Conservation (phyloP, 2,797 vertebrate species). For the Gymnothorax javanicus region DNA sequence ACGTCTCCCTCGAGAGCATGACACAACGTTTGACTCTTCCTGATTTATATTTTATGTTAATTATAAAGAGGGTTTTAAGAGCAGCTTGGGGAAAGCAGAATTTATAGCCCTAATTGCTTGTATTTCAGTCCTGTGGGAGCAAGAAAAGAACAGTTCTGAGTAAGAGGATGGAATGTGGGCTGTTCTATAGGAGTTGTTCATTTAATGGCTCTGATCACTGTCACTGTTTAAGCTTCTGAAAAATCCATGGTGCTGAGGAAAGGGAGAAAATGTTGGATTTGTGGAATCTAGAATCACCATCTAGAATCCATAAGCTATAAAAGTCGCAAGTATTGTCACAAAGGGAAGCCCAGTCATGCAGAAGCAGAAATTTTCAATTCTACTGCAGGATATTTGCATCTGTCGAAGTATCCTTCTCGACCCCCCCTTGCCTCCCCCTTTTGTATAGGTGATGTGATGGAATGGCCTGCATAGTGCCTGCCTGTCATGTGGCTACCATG, state of each 20-base stretch:
- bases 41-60: not conserved
- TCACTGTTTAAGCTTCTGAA: not conserved
- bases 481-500: not conserved
- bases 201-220: not conserved
- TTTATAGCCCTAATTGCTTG: constrained; percentile 46
- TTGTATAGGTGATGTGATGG: not conserved
- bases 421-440: not conserved
- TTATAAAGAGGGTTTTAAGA: constrained; percentile 15
- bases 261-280: not conserved
- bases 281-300: not conserved
- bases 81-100: constrained; percentile 25
- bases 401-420: not conserved
- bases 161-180: not conserved
- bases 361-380: not conserved
- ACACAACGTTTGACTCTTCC: not conserved
- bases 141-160: not conserved
- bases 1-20: not conserved
- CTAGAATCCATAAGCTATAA: not conserved
- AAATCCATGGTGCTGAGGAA: not conserved
- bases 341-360: not conserved
- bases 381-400: not conserved
- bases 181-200: not conserved
- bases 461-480: constrained; percentile 10
- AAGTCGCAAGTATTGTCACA: not conserved
- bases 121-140: constrained; percentile 21